Percentiles rank a stretch among this genome's conserved stretches.
Conservation (phyloP, 2,888 invertebrate genomes). For the Drosophila kuntzei region DNA sequence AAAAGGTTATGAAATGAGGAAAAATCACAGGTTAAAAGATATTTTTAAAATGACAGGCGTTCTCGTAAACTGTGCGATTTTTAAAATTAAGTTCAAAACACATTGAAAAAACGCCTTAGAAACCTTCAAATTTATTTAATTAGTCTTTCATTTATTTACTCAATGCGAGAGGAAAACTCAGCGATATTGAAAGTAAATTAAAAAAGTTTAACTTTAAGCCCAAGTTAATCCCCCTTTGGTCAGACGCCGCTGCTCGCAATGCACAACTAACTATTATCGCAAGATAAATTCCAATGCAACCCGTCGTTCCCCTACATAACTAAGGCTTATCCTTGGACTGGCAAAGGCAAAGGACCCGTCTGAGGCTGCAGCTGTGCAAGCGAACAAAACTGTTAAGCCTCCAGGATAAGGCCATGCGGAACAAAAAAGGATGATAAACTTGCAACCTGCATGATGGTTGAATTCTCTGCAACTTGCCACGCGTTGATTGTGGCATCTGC, state of each 20-base stretch:
- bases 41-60: too few relatives aligned
- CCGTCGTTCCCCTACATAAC: constrained; percentile 53
- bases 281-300: constrained; percentile 70
- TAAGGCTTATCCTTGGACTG: constrained; percentile 65
- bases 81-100: too few relatives aligned
- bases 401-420: constrained; percentile 29
- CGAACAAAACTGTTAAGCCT: constrained; percentile 72
- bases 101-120: too few relatives aligned
- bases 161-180: too few relatives aligned
- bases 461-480: constrained; percentile 17
- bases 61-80: too few relatives aligned
- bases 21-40: too few relatives aligned
- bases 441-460: constrained; percentile 65
- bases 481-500: constrained; percentile 61
- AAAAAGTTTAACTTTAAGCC: not conserved
- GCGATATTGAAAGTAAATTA: too few relatives aligned
- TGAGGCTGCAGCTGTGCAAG: constrained; percentile 40
- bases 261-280: constrained; percentile 77
- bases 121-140: too few relatives aligned
- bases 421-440: constrained; percentile 32
- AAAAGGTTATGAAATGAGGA: too few relatives aligned
- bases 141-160: too few relatives aligned
- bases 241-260: constrained; percentile 36
- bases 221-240: not conserved
- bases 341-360: constrained; percentile 12